Percentiles rank a stretch among this genome's conserved stretches.
Conservation (phyloP, 2,888 invertebrate species). For the Cosmia trapezina region DNA sequence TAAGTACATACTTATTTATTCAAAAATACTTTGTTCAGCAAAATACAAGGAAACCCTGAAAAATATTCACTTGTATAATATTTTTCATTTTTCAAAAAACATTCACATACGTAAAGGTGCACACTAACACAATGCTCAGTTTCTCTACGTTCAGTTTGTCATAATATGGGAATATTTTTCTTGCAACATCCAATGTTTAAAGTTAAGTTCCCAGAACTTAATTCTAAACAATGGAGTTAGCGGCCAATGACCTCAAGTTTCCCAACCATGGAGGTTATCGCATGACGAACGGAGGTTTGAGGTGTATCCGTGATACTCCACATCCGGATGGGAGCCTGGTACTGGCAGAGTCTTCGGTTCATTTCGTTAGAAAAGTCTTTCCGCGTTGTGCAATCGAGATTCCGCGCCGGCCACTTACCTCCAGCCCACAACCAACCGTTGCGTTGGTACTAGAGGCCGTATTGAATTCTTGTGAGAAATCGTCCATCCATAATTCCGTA, state of each 20-base stretch:
- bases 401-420: conserved; percentile 64
- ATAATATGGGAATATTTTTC: conserved; percentile 51
- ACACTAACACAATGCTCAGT: conserved; percentile 24
- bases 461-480: conserved; percentile 37
- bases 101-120: conserved; percentile 14
- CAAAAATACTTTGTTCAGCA: too few relatives aligned
- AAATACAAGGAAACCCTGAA: conserved; percentile 25
- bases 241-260: conserved; percentile 55
- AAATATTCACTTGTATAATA: too few relatives aligned
- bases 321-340: conserved; percentile 48
- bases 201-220: conserved; percentile 24
- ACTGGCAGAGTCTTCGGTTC: conserved; percentile 55
- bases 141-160: conserved; percentile 36
- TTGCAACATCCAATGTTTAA: conserved; percentile 39
- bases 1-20: too few relatives aligned
- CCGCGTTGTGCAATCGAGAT: conserved; percentile 65
- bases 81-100: too few relatives aligned
- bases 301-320: conserved; percentile 47
- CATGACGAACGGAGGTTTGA: conserved; percentile 44
- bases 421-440: conserved; percentile 44
- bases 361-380: conserved; percentile 62
- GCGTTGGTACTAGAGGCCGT: conserved; percentile 25
- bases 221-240: conserved; percentile 49
- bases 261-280: conserved; percentile 51
- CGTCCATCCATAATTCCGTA: conserved; percentile 1